Evolutionary conservation across 2,888 invertebrate genomes (phyloP), one percentile per base, ranked within the genome.

Genomic region (Rosalia funebris): DNA sequence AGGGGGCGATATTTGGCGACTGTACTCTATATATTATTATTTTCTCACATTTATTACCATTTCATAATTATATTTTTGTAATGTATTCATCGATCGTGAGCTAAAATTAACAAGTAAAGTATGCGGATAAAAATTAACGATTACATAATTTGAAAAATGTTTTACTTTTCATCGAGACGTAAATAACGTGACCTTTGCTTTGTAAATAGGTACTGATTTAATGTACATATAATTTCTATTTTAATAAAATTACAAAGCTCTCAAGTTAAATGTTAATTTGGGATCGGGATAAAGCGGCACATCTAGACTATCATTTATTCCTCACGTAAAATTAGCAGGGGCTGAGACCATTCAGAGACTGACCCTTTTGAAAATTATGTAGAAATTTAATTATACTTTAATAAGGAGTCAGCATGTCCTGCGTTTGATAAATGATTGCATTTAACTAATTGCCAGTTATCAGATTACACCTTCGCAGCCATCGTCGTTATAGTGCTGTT

Each of bases 381-480:
- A 72, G 73, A 79, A 80, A 81, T 80, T 78, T 75, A 78, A 80
- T 81, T 80, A 81, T 76, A 78, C 73, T 75, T 76, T 78, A 78
- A 79, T 79, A 79, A 79, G 78, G 72, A 75, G 68, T 70, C 69
- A 65, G 66, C 67, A 67, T 68, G 69, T 70, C 69, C 69, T 67
- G 72, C 71, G 69, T 74, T 75, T 81, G 80, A 81, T 80, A 79
- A 80, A 81, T 80, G 78, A 75, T 75, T 78, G 73, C 81, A 80
- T 81, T 81, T 80, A 78, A 77, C 79, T 81, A 80, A 81, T 81
- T 81, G 79, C 80, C 71, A 74, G 76, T 79, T 78, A 81, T 79
- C 77, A 70, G 76, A 79, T 79, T 79, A 79, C 77, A 80, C 79
- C 79, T 79, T 77, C 66, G 62, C 57, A 41, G 42, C 20, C 31